Conservation (phyloP, 1,140 invertebrate genomes). For the Pseudomyrmex dendroicus region DNA sequence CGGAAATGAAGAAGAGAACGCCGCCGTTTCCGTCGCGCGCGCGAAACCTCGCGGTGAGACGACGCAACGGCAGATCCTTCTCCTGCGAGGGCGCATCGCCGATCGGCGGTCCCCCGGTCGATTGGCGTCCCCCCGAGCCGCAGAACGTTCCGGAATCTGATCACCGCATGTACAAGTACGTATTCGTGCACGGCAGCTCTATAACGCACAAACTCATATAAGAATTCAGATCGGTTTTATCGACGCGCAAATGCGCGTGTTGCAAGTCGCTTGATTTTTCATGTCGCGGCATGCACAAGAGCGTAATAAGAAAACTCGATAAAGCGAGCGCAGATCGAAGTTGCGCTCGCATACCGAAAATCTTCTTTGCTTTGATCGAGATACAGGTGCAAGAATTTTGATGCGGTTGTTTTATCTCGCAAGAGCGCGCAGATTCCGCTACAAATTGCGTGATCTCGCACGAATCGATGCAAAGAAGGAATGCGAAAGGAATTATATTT, state of each 20-base stretch:
- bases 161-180: slow-evolving; percentile 57
- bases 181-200: slow-evolving; percentile 46
- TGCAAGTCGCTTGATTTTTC: not conserved
- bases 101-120: slow-evolving; percentile 52
- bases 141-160: slow-evolving; percentile 61
- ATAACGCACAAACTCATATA: too few relatives aligned
- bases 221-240: not conserved
- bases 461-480: slow-evolving; percentile 20
- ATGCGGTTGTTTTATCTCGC: too few relatives aligned
- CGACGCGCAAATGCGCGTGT: not conserved
- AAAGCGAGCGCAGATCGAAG: too few relatives aligned
- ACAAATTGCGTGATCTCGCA: not conserved
- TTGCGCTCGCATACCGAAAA: too few relatives aligned
- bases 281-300: too few relatives aligned
- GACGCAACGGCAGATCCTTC: slow-evolving; percentile 75
- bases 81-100: slow-evolving; percentile 66
- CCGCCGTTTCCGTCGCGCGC: slow-evolving; percentile 89
- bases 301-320: too few relatives aligned
- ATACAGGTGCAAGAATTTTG: not conserved
- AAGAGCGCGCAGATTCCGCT: too few relatives aligned
- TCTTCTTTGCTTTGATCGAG: not conserved
- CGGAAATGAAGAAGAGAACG: slow-evolving; percentile 86
- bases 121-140: slow-evolving; percentile 56
- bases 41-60: slow-evolving; percentile 88
- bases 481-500: slow-evolving; percentile 31